A percentile compares a stretch with the other conserved stretches of the same genome.
phyloP scores from a whole-genome alignment of 2,888 invertebrate species.

The Tineola bisselliella region DNA sequence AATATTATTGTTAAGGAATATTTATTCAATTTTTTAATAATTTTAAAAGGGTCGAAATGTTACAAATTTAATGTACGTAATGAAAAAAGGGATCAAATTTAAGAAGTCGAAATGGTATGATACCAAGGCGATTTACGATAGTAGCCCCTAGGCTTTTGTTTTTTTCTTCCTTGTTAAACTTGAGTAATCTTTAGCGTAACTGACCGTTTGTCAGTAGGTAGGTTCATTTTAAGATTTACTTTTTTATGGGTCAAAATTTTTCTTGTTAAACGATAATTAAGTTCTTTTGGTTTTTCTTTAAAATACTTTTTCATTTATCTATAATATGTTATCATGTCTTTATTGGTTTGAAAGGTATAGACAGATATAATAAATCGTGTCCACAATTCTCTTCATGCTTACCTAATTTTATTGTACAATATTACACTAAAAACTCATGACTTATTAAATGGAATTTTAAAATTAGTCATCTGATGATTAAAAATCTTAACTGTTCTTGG shows the following conservation, averaged over 20 bases:
- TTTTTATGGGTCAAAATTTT: neutral
- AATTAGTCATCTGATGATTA: too few relatives aligned
- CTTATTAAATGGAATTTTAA: too few relatives aligned
- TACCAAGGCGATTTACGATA: neutral
- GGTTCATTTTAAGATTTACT: neutral
- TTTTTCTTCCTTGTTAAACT: slow-evolving; percentile 10
- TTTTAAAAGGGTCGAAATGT: too few relatives aligned
- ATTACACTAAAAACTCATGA: too few relatives aligned
- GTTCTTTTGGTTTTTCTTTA: neutral
- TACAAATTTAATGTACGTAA: too few relatives aligned
- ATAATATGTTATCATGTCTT: neutral
- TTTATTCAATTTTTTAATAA: too few relatives aligned
- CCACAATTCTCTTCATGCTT: too few relatives aligned
- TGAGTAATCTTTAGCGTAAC: neutral
- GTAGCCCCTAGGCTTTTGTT: slow-evolving; percentile 10
- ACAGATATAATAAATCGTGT: too few relatives aligned
- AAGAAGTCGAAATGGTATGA: neutral
- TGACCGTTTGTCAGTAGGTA: neutral
- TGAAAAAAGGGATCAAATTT: neutral
- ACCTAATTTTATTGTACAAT: too few relatives aligned
- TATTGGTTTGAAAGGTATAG: too few relatives aligned
- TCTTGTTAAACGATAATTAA: neutral
- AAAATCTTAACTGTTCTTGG: too few relatives aligned
- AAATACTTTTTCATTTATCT: neutral
- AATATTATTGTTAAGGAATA: too few relatives aligned